Evolutionary conservation across 2,888 invertebrate species (phyloP), one percentile per base, ranked within the genome.

Genomic region (Leptarthrus brevirostris): DNA sequence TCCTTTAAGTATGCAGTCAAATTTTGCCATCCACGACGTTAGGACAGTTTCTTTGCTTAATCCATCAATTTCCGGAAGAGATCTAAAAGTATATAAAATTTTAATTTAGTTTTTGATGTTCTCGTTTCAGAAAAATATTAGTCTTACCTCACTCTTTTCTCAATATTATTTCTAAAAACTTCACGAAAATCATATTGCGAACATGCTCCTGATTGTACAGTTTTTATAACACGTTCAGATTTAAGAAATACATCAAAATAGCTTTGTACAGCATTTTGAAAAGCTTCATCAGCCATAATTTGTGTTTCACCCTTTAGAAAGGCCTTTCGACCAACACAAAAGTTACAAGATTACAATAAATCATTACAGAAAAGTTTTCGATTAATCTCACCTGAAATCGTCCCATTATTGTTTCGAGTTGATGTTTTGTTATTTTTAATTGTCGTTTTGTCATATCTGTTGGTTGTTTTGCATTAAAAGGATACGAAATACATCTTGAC

Each of bases 21-120:
- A 98, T 86, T 98, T 99, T 73, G 97, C 96, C 91, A 99, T 93
- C 99, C 99, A 99, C 53, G 98, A 98, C 77, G 97, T 97, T 78
- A 98, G 88, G 49, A 99, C 98, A 53, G 98, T 98, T 87, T 98
- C 98, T 88, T 99, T 99, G 87, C 97, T 98, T 80, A 99, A 87
- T 78, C 99, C 99, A 87, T 99, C 98, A 83, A 99, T 98, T 90
- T 99, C 98, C 78, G 99, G 99, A 82, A 99, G 89, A 82, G 96
- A 97, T 86, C 96, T 93, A 84, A 12, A 74, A 72, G 3, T 16
- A 73, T n/a, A n/a, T n/a, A n/a, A n/a, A n/a, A 58, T 40, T 30
- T 12, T 36, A 26, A 24, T 18, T 47, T 20, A 40, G 30, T 18
- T 40, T n/a, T n/a, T n/a, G n/a, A n/a, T n/a, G n/a, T 10, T 24